Percentiles rank a stretch among this genome's conserved stretches.
phyloP scores from a whole-genome alignment of 2,797 vertebrate species.

The Microhierax caerulescens region DNA sequence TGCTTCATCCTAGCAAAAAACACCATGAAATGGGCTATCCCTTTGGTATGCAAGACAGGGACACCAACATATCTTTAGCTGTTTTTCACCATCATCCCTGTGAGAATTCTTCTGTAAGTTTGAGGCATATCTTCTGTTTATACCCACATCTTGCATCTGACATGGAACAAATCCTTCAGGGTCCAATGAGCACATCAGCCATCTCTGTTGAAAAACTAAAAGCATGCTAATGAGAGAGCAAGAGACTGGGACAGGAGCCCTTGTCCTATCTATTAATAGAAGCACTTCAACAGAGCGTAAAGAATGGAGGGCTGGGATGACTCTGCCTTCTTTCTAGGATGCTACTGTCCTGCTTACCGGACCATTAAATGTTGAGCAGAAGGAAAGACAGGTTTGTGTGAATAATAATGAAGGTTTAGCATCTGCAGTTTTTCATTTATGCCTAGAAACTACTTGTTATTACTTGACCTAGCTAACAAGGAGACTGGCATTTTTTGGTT shows the following conservation, averaged over 20 bases:
- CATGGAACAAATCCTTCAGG: slow-evolving; percentile 18
- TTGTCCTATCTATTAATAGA: not conserved
- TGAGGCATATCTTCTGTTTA: not conserved
- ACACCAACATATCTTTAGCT: not conserved
- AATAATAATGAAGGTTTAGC: slow-evolving; percentile 3
- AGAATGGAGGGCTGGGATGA: not conserved
- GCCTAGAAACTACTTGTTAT: not conserved
- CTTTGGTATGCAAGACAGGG: not conserved
- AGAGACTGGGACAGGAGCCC: not conserved
- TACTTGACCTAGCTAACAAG: not conserved
- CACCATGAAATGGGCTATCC: rapidly evolving
- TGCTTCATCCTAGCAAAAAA: not conserved
- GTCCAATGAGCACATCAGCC: not conserved
- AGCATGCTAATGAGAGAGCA: not conserved
- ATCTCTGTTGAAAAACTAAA: not conserved
- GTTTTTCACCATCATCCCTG: not conserved
- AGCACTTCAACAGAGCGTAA: not conserved
- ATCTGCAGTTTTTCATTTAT: not conserved
- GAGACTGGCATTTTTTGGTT: not conserved
- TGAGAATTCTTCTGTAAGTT: rapidly evolving
- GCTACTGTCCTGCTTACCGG: not conserved
- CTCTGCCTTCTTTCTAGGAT: not conserved
- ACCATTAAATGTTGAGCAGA: slow-evolving; percentile 39
- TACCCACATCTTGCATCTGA: not conserved
- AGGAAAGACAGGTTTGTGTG: slow-evolving; percentile 10